phyloP scores from a whole-genome alignment of 2,888 invertebrate genomes.

The Eupithecia vulgata region DNA sequence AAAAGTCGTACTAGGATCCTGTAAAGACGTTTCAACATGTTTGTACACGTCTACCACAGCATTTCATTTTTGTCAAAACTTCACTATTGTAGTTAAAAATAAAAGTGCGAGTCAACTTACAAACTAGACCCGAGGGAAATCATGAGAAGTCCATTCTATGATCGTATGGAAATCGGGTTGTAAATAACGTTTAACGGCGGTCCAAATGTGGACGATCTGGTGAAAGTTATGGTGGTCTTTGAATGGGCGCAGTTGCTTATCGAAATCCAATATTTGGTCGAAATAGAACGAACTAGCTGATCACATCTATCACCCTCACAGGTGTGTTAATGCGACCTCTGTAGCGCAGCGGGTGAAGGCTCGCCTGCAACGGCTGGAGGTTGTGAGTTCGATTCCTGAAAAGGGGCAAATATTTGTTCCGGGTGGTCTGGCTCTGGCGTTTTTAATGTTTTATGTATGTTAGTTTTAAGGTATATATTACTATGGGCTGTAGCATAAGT shows the following conservation, averaged over 20 bases:
- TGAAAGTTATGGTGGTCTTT: constrained; percentile 26
- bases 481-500: too few species aligned
- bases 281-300: neutral
- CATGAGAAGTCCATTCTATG: constrained; percentile 70
- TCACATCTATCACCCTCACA: neutral
- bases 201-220: constrained; percentile 47
- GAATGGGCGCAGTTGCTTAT: neutral
- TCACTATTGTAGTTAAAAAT: constrained; percentile 50
- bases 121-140: constrained; percentile 68
- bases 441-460: too few species aligned
- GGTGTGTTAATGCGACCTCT: neutral
- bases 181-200: constrained; percentile 70
- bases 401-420: too few species aligned
- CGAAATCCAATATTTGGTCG: neutral
- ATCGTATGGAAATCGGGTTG: constrained; percentile 61
- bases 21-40: neutral
- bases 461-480: too few species aligned
- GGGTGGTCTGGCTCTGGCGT: too few species aligned
- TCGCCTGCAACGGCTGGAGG: too few species aligned
- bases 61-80: neutral
- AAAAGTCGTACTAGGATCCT: too few species aligned
- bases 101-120: constrained; percentile 65
- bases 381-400: too few species aligned
- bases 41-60: neutral
- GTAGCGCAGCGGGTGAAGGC: too few species aligned